Base-by-base conservation (phyloP, 2,888 invertebrate species). In the Deladenus siricidicola region DNA sequence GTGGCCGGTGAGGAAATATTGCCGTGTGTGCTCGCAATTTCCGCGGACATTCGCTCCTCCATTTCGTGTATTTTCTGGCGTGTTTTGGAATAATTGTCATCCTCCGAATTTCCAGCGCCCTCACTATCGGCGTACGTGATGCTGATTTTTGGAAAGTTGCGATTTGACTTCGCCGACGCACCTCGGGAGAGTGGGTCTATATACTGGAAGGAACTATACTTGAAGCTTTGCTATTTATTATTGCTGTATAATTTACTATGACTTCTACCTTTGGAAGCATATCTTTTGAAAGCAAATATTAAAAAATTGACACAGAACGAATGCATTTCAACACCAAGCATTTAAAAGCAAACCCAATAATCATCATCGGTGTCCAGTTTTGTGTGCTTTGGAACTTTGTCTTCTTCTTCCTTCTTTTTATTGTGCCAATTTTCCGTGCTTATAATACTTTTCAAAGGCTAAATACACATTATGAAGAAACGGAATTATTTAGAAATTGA, bases 131-230 rank as follows among this genome's bases (percentile, higher is more conserved):
- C 43, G 19, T 56, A 44, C 21, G 56, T 63, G 26, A 3, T 66
- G 66, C 49, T 69, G 58, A 55, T 30, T 57, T 53, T 54, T 21
- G 55, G 48, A 19, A 56, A 44, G 50, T 53, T 48, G 0, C 26
- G 24, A 28, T 49, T 44, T 19, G 69, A 71, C 43, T 72, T 69
- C 21, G 71, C 66, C 17, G 75, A 74, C 6, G 76, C 70, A n/a
- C 70, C 74, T 6, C 76, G 69, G 1, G 75, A 74, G 4, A 71
- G 43, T 2, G 73, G 71, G 50, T 76, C 76, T 43, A 76, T 76
- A 64, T 76, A 76, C 75, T 65, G 45, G 8, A 68, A 64, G 21
- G 6, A 24, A n/a, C 24, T 23, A n/a, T 6, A 8, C n/a, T 54
- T 54, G 50, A 21, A 51, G 42, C 8, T 8, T n/a, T 52, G 19